phyloP scores from a whole-genome alignment of 1,140 invertebrate species.

The Listronotus oregonensis region DNA sequence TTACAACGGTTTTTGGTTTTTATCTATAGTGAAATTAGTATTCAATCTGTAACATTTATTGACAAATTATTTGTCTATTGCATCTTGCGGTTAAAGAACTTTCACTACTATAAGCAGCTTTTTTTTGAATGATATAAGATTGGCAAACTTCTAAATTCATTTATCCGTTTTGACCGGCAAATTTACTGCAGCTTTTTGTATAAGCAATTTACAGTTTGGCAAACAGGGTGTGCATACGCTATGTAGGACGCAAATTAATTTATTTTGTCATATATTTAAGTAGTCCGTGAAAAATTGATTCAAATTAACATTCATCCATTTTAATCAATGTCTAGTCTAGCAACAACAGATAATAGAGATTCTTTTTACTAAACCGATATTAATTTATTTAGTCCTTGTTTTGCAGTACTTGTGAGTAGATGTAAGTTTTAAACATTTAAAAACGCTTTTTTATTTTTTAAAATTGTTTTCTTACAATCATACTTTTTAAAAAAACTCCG shows the following conservation, averaged over 20 bases:
- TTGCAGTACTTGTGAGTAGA: constrained; percentile 8
- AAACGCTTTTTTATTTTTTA: too few species aligned
- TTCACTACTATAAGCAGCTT: constrained; percentile 37
- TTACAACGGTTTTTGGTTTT: constrained; percentile 37
- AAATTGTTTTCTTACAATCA: too few species aligned
- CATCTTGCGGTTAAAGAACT: constrained; percentile 49
- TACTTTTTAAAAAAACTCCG: too few species aligned
- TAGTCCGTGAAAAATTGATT: constrained; percentile 26
- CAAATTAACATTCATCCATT: constrained; percentile 1
- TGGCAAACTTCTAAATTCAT: constrained; percentile 25
- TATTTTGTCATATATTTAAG: constrained; percentile 10
- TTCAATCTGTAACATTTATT: constrained; percentile 47
- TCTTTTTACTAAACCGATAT: not conserved
- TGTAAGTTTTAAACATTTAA: too few species aligned
- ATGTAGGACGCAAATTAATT: constrained; percentile 5
- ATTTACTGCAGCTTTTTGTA: constrained; percentile 14
- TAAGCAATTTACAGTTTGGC: not conserved
- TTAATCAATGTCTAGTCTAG: constrained; percentile 8
- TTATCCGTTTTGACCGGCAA: not conserved
- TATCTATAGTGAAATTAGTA: constrained; percentile 43
- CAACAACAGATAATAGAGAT: constrained; percentile 5
- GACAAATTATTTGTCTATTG: constrained; percentile 48
- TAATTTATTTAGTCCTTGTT: not conserved
- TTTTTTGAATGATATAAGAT: constrained; percentile 30
- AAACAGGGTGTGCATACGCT: not conserved